Conservation (phyloP, 2,888 invertebrate genomes). For the Leptura quadrifasciata region DNA sequence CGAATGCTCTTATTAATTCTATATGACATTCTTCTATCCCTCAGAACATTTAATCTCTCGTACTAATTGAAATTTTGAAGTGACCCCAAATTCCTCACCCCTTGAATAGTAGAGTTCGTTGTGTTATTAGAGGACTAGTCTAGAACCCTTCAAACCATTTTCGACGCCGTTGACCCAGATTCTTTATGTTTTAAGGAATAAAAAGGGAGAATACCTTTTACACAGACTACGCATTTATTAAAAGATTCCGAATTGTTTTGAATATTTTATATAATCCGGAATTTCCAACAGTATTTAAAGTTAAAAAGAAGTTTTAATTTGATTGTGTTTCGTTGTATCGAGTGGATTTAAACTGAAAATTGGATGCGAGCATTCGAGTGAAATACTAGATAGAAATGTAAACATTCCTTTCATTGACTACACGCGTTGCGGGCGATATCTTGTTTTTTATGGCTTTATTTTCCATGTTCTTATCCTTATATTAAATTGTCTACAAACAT, state of each 20-base stretch:
- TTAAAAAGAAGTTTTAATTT: background rate
- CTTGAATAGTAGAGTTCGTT: background rate
- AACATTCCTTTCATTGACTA: background rate
- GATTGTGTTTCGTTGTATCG: background rate
- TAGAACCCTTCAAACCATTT: background rate
- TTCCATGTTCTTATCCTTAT: background rate
- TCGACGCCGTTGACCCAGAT: constrained; percentile 3
- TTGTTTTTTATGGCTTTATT: background rate
- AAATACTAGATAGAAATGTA: background rate
- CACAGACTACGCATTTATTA: background rate
- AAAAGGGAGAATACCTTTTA: background rate
- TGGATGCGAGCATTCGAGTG: background rate
- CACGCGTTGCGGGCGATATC: background rate
- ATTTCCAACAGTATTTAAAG: background rate
- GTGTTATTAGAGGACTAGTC: background rate
- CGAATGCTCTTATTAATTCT: no score
- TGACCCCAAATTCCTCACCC: background rate
- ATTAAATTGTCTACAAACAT: background rate
- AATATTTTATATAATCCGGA: background rate
- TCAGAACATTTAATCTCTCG: constrained; percentile 18
- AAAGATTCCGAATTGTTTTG: background rate
- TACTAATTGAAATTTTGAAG: background rate
- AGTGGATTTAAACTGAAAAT: background rate
- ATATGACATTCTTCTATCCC: background rate
- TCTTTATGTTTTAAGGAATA: constrained; percentile 7